These are phyloP conservation scores for Cyclargus thomasi DNA, from an alignment of 1,140 invertebrate species.

Conservation along the genomic window DNA sequence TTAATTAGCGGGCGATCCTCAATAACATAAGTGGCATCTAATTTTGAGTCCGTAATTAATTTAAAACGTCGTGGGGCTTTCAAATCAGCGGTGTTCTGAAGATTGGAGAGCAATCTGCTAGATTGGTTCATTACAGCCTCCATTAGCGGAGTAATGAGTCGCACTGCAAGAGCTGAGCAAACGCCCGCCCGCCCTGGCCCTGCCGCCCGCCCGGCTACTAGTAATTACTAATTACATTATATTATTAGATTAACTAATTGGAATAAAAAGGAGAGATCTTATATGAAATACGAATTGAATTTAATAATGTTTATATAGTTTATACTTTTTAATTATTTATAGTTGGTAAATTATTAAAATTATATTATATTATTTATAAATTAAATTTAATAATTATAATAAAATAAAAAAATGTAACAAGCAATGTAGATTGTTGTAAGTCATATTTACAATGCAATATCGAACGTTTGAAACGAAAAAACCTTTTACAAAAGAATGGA, in stretches of 20 bases:
- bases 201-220: not conserved
- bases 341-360: too few relatives aligned
- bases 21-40: conserved; percentile 8
- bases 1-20: not conserved
- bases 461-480: too few relatives aligned
- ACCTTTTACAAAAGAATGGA: too few relatives aligned
- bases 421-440: too few relatives aligned
- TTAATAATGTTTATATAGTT: too few relatives aligned
- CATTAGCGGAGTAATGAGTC: conserved; percentile 74
- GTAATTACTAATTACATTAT: conserved; percentile 8
- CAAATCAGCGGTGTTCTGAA: conserved; percentile 63
- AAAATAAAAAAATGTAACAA: too few relatives aligned
- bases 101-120: conserved; percentile 73
- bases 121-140: conserved; percentile 71
- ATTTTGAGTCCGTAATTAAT: conserved; percentile 21
- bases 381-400: too few relatives aligned
- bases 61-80: conserved; percentile 42
- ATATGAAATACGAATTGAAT: not conserved
- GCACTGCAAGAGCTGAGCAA: conserved; percentile 53
- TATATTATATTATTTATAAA: too few relatives aligned
- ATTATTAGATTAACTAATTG: conserved; percentile 10
- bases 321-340: too few relatives aligned
- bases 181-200: conserved; percentile 35
- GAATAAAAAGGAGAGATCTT: not conserved
- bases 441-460: too few relatives aligned